Conservation (phyloP, 2,113 vertebrate species). For the Lontra canadensis region DNA sequence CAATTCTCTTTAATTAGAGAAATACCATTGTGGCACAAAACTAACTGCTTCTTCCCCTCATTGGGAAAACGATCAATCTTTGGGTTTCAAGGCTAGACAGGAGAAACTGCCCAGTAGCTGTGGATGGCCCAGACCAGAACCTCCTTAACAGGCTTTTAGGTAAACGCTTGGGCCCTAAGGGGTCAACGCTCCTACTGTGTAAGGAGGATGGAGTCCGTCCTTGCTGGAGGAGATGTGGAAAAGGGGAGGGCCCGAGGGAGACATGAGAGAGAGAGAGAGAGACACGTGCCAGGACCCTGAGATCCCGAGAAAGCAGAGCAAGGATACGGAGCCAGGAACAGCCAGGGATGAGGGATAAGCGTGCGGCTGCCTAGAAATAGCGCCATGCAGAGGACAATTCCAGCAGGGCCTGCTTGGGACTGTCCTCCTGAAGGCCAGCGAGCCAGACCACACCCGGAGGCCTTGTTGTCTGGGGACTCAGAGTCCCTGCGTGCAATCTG, state of each 20-base stretch:
- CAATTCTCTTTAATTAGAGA: neutral
- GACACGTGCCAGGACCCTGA: neutral
- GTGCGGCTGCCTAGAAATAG: neutral
- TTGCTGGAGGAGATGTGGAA: neutral
- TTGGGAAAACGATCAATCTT: neutral
- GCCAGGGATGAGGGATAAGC: neutral
- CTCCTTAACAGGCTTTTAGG: neutral
- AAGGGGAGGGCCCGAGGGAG: neutral
- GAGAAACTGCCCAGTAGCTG: neutral
- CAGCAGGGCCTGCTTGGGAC: neutral
- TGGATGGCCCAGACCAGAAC: neutral
- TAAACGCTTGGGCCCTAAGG: neutral
- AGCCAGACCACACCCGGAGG: neutral
- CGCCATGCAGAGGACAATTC: rapidly evolving
- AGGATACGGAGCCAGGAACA: neutral
- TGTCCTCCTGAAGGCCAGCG: neutral
- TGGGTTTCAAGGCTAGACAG: neutral
- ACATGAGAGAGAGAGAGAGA: neutral
- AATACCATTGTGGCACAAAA: neutral
- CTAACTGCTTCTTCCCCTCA: neutral
- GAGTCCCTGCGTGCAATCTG: neutral
- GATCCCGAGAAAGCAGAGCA: neutral
- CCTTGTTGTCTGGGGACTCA: neutral
- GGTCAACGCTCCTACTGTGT: neutral
- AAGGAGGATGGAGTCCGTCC: neutral